Evolutionary conservation across 1,140 invertebrate genomes (phyloP).

Genomic region (Euura lappo): DNA sequence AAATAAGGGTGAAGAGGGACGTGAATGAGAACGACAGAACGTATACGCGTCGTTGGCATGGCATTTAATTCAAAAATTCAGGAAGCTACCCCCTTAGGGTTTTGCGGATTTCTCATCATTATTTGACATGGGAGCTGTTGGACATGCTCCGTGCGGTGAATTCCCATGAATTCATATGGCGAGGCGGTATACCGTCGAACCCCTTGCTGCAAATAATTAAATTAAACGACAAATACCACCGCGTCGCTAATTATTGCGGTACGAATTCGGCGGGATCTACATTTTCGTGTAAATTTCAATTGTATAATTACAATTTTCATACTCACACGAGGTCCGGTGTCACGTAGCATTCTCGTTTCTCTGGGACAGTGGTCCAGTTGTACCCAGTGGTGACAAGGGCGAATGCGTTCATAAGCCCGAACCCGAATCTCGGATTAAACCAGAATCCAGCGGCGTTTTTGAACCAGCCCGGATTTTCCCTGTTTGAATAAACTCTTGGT

Average conservation of each 20-base stretch:
- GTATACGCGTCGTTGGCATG: background rate
- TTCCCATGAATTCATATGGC: background rate
- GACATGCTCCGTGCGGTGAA: background rate
- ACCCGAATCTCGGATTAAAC: conserved; percentile 85
- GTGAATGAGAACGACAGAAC: background rate
- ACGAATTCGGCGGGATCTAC: background rate
- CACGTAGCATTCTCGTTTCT: conserved; percentile 67
- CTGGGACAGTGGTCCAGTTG: conserved; percentile 82
- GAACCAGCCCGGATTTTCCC: conserved; percentile 76
- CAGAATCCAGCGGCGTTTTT: conserved; percentile 75
- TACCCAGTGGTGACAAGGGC: conserved; percentile 75
- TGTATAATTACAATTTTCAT: conserved; percentile 9
- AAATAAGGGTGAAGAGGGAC: background rate
- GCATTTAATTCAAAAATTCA: conserved; percentile 5
- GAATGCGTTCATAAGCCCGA: conserved; percentile 89
- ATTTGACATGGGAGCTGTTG: background rate
- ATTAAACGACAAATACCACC: background rate
- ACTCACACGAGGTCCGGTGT: conserved; percentile 33
- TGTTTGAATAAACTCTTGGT: conserved; percentile 18
- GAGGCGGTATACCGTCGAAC: background rate
- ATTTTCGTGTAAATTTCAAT: background rate
- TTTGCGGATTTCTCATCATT: background rate
- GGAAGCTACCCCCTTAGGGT: background rate
- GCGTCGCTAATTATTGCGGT: background rate
- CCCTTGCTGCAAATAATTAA: background rate